phyloP scores from a whole-genome alignment of 2,113 vertebrate species.

The Crotalus helleri region DNA sequence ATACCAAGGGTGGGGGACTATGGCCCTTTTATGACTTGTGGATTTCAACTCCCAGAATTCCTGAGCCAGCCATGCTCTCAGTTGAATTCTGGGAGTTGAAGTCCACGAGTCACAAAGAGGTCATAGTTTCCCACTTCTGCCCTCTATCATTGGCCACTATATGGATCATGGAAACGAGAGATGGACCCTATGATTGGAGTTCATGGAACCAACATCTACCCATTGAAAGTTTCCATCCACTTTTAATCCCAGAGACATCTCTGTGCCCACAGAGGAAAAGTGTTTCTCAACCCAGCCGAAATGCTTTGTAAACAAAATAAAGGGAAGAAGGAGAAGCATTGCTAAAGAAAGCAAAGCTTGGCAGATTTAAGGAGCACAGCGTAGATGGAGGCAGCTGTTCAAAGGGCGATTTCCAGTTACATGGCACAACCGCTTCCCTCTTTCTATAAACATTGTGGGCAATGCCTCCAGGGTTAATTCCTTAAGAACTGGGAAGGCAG shows the following conservation, averaged over 20 bases:
- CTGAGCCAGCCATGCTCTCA: no score
- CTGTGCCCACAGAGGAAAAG: background rate
- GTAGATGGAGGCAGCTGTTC: slow-evolving; percentile 53
- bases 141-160: background rate
- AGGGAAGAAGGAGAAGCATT: slow-evolving; percentile 36
- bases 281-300: slow-evolving; percentile 34
- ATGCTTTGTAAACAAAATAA: slow-evolving; percentile 40
- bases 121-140: no score
- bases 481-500: slow-evolving; percentile 62
- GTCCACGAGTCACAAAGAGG: no score
- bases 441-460: slow-evolving; percentile 56
- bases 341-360: slow-evolving; percentile 33
- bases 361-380: slow-evolving; percentile 20
- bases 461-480: slow-evolving; percentile 58
- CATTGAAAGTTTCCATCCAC: background rate
- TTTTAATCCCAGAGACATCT: background rate
- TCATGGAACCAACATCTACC: background rate
- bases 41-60: no score
- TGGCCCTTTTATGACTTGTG: no score
- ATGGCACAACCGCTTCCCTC: slow-evolving; percentile 54
- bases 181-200: background rate
- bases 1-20: no score
- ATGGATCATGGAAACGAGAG: background rate
- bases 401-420: slow-evolving; percentile 64
- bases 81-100: no score